Percentiles rank a stretch among this genome's conserved stretches.
These are phyloP conservation scores for Marronus borbonicus DNA, from an alignment of 2,888 invertebrate species.

Conservation along the genomic window DNA sequence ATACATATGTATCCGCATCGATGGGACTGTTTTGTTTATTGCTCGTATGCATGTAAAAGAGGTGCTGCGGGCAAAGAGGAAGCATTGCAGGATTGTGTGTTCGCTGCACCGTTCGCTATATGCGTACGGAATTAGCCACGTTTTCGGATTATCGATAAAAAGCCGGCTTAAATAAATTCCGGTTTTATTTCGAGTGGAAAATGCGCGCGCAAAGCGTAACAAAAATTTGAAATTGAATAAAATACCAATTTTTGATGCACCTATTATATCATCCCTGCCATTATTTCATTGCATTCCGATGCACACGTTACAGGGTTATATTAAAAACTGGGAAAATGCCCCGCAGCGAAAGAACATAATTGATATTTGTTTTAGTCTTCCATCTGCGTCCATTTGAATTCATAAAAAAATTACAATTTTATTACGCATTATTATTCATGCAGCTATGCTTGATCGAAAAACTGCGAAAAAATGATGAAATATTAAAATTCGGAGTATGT, in stretches of 20 bases:
- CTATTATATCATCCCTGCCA: constrained; percentile 7
- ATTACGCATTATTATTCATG: neutral
- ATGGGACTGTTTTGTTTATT: neutral
- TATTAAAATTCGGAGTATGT: too few relatives aligned
- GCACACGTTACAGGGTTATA: neutral
- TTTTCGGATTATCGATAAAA: constrained; percentile 34
- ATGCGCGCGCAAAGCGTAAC: constrained; percentile 17
- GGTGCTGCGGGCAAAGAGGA: neutral
- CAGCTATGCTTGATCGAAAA: neutral
- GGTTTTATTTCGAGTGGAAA: constrained; percentile 43
- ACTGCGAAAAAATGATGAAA: neutral
- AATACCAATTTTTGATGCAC: constrained; percentile 44
- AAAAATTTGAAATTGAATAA: constrained; percentile 48
- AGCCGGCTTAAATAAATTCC: constrained; percentile 33
- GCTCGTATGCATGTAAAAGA: neutral
- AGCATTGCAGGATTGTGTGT: neutral
- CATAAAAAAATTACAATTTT: constrained; percentile 22
- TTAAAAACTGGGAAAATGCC: constrained; percentile 23
- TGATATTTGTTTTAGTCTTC: constrained; percentile 35
- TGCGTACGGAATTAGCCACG: constrained; percentile 5
- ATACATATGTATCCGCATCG: too few relatives aligned
- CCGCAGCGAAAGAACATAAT: constrained; percentile 28
- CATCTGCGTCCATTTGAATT: constrained; percentile 15
- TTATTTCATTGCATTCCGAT: neutral
- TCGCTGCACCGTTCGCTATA: neutral